These are phyloP conservation scores for Hirtodrosophila histrioides DNA, from an alignment of 2,888 invertebrate species.

Conservation along the genomic window DNA sequence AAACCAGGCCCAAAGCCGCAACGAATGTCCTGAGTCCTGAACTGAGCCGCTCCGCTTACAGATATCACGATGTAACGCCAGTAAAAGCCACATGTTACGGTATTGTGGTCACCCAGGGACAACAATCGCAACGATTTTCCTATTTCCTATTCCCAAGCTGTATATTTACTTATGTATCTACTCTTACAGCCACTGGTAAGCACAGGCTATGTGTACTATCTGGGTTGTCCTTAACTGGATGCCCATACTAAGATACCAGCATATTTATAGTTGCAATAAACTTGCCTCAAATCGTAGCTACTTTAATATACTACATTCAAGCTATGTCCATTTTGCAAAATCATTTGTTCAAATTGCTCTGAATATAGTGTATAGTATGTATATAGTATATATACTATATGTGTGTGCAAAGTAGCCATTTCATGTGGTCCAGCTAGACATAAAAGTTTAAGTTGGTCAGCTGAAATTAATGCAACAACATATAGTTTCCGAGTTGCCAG, in stretches of 20 bases:
- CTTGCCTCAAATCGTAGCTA: slow-evolving; percentile 44
- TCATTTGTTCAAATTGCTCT: slow-evolving; percentile 9
- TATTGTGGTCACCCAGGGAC: slow-evolving; percentile 51
- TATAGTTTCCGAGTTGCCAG: too few species aligned
- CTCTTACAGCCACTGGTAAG: slow-evolving; percentile 10
- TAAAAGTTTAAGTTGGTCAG: too few species aligned
- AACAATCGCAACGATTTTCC: slow-evolving; percentile 38
- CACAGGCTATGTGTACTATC: slow-evolving; percentile 8
- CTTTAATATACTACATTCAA: slow-evolving; percentile 31
- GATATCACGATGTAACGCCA: slow-evolving; percentile 58
- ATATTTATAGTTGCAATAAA: slow-evolving; percentile 58
- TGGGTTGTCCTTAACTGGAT: slow-evolving; percentile 25
- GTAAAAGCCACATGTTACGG: slow-evolving; percentile 70
- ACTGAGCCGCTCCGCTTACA: slow-evolving; percentile 29
- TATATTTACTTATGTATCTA: slow-evolving; percentile 50
- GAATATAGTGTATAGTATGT: too few species aligned
- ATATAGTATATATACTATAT: too few species aligned
- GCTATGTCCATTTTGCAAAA: slow-evolving; percentile 17
- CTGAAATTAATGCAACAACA: too few species aligned
- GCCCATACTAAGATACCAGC: slow-evolving; percentile 20
- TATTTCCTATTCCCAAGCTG: slow-evolving; percentile 27
- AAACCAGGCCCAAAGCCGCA: slow-evolving; percentile 59
- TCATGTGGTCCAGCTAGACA: too few species aligned
- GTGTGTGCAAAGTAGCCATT: too few species aligned
- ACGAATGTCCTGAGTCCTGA: slow-evolving; percentile 40